phyloP scores from a whole-genome alignment of 1,140 invertebrate genomes.

The Battus philenor region DNA sequence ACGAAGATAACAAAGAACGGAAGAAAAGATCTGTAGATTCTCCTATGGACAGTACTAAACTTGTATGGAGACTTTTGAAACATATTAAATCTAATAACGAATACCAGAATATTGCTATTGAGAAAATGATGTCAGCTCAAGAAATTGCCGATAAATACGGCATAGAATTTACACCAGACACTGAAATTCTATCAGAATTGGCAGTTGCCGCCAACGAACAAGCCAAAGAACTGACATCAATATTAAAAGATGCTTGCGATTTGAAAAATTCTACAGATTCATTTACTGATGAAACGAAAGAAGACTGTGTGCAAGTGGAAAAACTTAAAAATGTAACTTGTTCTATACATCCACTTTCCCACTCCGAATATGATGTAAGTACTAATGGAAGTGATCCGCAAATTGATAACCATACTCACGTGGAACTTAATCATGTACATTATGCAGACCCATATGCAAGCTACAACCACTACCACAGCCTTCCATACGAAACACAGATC shows the following conservation, averaged over 20 bases:
- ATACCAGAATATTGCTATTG: slow-evolving; percentile 64
- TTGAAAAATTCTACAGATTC: slow-evolving; percentile 30
- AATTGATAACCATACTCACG: slow-evolving; percentile 10
- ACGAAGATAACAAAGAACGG: slow-evolving; percentile 31
- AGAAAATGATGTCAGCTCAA: slow-evolving; percentile 69
- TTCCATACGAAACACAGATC: slow-evolving; percentile 43
- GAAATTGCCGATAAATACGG: slow-evolving; percentile 67
- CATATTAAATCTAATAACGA: slow-evolving; percentile 66
- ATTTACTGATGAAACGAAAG: slow-evolving; percentile 15
- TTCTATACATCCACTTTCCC: not conserved
- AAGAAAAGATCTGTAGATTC: slow-evolving; percentile 48
- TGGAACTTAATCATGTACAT: slow-evolving; percentile 22
- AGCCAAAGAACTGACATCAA: slow-evolving; percentile 47
- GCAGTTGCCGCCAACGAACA: slow-evolving; percentile 55
- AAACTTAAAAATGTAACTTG: slow-evolving; percentile 22
- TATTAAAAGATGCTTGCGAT: slow-evolving; percentile 45
- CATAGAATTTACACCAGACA: slow-evolving; percentile 55
- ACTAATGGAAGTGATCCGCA: slow-evolving; percentile 1
- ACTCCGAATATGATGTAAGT: slow-evolving; percentile 1
- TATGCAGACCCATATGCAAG: slow-evolving; percentile 21
- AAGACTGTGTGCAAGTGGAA: slow-evolving; percentile 16
- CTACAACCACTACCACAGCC: slow-evolving; percentile 31
- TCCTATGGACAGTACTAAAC: slow-evolving; percentile 52
- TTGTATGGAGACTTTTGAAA: slow-evolving; percentile 55
- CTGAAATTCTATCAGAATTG: slow-evolving; percentile 52